These are phyloP conservation scores for Paratrypauchen microcephalus DNA, from an alignment of 2,797 vertebrate genomes.

Conservation along the genomic window DNA sequence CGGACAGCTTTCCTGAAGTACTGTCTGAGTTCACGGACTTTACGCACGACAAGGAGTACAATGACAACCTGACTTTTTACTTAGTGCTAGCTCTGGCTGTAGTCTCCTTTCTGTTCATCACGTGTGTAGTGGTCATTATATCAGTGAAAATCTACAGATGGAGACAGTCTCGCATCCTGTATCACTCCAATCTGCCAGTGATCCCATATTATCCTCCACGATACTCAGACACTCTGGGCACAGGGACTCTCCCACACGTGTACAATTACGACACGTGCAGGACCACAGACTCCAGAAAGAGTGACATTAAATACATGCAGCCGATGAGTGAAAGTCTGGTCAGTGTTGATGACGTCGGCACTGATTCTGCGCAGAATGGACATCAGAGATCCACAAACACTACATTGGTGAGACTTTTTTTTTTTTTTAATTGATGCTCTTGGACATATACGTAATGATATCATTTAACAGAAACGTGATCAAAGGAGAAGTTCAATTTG, in stretches of 20 bases:
- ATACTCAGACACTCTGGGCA: constrained; percentile 37
- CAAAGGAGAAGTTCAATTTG: too few species aligned
- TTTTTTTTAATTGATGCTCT: not conserved
- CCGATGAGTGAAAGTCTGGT: constrained; percentile 20
- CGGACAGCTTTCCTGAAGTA: constrained; percentile 71
- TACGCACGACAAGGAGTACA: constrained; percentile 60
- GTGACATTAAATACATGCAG: too few species aligned
- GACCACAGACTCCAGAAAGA: constrained; percentile 36
- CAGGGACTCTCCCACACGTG: constrained; percentile 44
- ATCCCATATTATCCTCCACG: constrained; percentile 61
- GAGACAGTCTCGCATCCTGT: constrained; percentile 52
- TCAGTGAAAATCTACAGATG: constrained; percentile 57
- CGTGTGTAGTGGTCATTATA: constrained; percentile 59
- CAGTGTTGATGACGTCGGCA: not conserved
- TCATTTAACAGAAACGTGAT: too few species aligned
- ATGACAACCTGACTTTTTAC: constrained; percentile 68
- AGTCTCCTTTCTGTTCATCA: constrained; percentile 65
- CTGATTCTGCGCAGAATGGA: constrained; percentile 1
- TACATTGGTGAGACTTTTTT: constrained; percentile 19
- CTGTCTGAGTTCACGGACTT: constrained; percentile 53
- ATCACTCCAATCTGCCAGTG: constrained; percentile 41
- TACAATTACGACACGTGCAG: constrained; percentile 51
- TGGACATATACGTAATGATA: too few species aligned
- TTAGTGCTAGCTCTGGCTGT: constrained; percentile 59
- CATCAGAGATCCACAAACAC: not conserved